Percentiles rank a stretch among this genome's conserved stretches.
These are phyloP conservation scores for Micromys minutus DNA, from an alignment of 2,113 vertebrate genomes.

Conservation along the genomic window DNA sequence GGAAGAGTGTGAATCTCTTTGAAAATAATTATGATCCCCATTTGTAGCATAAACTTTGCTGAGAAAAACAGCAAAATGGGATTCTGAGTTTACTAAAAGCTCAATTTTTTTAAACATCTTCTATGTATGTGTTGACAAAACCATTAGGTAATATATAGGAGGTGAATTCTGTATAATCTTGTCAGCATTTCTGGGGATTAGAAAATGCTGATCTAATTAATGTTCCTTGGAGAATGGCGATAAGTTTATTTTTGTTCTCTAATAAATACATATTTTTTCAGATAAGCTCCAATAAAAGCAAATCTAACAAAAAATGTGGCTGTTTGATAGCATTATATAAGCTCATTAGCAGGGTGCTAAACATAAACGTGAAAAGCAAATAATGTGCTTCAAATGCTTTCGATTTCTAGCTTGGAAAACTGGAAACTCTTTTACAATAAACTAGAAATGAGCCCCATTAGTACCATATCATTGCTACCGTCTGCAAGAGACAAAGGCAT, in stretches of 20 bases:
- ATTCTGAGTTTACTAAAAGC: conserved; percentile 5
- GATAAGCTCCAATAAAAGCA: conserved; percentile 50
- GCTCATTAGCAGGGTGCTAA: conserved; percentile 1
- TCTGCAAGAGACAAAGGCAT: background rate
- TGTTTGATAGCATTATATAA: conserved; percentile 1
- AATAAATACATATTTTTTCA: conserved; percentile 50
- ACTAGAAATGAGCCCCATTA: conserved; percentile 49
- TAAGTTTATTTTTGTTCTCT: conserved; percentile 25
- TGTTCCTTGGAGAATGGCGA: conserved; percentile 35
- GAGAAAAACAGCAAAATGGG: background rate
- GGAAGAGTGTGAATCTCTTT: conserved; percentile 6
- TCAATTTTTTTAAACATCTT: conserved; percentile 22
- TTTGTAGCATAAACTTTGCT: background rate
- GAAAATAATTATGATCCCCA: conserved; percentile 24
- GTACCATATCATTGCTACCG: background rate
- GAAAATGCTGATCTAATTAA: conserved; percentile 26
- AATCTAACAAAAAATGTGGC: background rate
- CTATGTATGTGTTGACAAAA: conserved; percentile 1
- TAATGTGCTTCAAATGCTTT: conserved; percentile 17
- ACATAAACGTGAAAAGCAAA: conserved; percentile 51
- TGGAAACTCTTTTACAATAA: conserved; percentile 40
- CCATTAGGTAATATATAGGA: background rate
- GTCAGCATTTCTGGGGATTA: conserved; percentile 10
- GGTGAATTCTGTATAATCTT: background rate
- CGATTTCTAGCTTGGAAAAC: background rate